Evolutionary conservation across 2,888 invertebrate genomes (phyloP).

Genomic region (Ptychoptera albimana): DNA sequence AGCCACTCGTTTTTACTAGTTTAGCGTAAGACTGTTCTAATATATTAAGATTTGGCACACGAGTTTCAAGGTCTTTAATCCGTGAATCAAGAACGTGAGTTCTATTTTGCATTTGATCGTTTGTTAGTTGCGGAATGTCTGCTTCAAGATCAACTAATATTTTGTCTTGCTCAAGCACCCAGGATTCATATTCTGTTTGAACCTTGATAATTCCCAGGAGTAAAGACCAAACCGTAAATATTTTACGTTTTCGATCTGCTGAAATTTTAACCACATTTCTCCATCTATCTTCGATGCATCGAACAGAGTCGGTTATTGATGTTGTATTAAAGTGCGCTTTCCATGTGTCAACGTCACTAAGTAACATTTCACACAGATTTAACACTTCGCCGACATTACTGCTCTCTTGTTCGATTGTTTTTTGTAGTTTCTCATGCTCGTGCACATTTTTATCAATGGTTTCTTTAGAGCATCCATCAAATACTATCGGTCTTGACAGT

Average conservation of each 20-base stretch:
- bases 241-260: conserved; percentile 51
- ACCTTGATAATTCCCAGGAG: conserved; percentile 40
- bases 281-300: conserved; percentile 65
- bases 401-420: conserved; percentile 59
- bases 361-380: conserved; percentile 59
- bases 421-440: conserved; percentile 58
- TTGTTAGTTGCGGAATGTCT: conserved; percentile 36
- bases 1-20: conserved; percentile 45
- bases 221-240: conserved; percentile 42
- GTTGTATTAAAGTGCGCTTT: conserved; percentile 56
- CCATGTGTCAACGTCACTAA: conserved; percentile 57
- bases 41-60: conserved; percentile 38
- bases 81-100: conserved; percentile 38
- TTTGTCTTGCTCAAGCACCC: conserved; percentile 46
- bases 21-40: conserved; percentile 55
- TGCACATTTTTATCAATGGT: conserved; percentile 50
- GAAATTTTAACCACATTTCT: conserved; percentile 58
- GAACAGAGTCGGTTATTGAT: conserved; percentile 46
- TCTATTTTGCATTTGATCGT: conserved; percentile 41
- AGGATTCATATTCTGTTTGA: conserved; percentile 39
- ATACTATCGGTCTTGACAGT: conserved; percentile 46
- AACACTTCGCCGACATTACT: conserved; percentile 61
- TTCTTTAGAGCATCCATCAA: conserved; percentile 47
- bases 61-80: conserved; percentile 38
- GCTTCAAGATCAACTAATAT: conserved; percentile 42